A percentile compares a stretch with the other conserved stretches of the same genome.
Evolutionary conservation across 2,888 invertebrate species (phyloP).

Genomic region (Trilocha varians): DNA sequence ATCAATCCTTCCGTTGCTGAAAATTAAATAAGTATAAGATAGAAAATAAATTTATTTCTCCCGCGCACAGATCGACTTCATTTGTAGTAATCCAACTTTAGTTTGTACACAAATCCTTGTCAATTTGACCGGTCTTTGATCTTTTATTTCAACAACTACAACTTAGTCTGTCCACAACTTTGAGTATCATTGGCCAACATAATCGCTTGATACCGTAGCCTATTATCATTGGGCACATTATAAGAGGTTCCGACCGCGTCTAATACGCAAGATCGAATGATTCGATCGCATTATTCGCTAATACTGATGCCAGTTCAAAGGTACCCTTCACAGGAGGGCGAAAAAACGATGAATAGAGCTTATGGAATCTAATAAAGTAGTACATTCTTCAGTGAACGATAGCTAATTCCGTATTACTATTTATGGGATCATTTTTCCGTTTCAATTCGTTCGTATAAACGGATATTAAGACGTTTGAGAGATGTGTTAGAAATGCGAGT

Average conservation of each 20-base stretch:
- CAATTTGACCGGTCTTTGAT: too few species aligned
- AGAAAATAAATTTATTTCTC: too few species aligned
- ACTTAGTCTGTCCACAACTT: slow-evolving; percentile 21
- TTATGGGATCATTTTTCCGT: slow-evolving; percentile 4
- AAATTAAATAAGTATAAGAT: too few species aligned
- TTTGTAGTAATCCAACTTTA: too few species aligned
- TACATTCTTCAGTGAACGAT: slow-evolving; percentile 47
- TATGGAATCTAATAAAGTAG: slow-evolving; percentile 70
- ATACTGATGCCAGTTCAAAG: slow-evolving; percentile 55
- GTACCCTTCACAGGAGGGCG: slow-evolving; percentile 45
- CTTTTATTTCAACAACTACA: too few species aligned
- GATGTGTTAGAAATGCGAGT: too few species aligned
- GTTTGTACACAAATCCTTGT: too few species aligned
- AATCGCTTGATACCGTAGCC: slow-evolving; percentile 55
- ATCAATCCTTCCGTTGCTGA: too few species aligned
- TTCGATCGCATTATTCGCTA: slow-evolving; percentile 66
- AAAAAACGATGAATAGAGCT: slow-evolving; percentile 65
- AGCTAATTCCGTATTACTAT: slow-evolving; percentile 39
- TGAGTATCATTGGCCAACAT: slow-evolving; percentile 29
- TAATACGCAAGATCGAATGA: slow-evolving; percentile 60
- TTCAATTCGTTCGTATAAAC: neutral
- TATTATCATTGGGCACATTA: slow-evolving; percentile 62
- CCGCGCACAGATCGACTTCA: too few species aligned
- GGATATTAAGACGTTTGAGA: neutral
- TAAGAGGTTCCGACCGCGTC: slow-evolving; percentile 35